Percentiles rank a stretch among this genome's conserved stretches.
Evolutionary conservation across 2,797 vertebrate species (phyloP).

Genomic region (Mustela erminea): DNA sequence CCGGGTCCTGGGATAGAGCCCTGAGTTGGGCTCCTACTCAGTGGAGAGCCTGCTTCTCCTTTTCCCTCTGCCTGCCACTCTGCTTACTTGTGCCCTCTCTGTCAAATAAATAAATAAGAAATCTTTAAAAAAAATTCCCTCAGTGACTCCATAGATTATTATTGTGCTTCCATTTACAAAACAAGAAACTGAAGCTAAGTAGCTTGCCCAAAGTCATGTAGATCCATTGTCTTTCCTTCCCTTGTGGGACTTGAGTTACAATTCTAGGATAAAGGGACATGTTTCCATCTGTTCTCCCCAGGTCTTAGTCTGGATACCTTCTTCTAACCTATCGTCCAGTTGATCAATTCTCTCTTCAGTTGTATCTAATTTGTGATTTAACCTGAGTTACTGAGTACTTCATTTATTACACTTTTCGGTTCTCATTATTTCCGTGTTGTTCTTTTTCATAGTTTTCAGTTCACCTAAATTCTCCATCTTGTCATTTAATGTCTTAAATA

Average conservation of each 20-base stretch:
- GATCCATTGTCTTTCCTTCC: not conserved
- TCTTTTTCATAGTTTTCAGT: not conserved
- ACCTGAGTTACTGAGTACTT: not conserved
- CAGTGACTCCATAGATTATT: not conserved
- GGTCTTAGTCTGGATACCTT: conserved; percentile 34
- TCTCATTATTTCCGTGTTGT: not conserved
- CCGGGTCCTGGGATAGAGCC: too few species aligned
- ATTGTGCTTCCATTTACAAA: not conserved
- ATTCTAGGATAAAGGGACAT: not conserved
- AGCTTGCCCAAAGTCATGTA: not conserved
- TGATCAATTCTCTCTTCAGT: conserved; percentile 18
- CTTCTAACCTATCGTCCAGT: not conserved
- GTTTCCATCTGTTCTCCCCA: not conserved
- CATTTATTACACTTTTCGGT: not conserved
- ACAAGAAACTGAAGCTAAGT: not conserved
- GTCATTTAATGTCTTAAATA: not conserved
- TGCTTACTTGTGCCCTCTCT: too few species aligned
- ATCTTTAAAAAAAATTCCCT: too few species aligned
- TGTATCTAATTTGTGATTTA: conserved; percentile 36
- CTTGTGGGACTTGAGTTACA: not conserved
- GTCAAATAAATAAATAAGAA: too few species aligned
- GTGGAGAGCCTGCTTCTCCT: too few species aligned
- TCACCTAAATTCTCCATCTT: conserved; percentile 6
- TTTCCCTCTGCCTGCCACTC: too few species aligned
- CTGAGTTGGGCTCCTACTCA: too few species aligned